phyloP scores from a whole-genome alignment of 2,113 vertebrate genomes.

The Ophthalmolycus amberensis region DNA sequence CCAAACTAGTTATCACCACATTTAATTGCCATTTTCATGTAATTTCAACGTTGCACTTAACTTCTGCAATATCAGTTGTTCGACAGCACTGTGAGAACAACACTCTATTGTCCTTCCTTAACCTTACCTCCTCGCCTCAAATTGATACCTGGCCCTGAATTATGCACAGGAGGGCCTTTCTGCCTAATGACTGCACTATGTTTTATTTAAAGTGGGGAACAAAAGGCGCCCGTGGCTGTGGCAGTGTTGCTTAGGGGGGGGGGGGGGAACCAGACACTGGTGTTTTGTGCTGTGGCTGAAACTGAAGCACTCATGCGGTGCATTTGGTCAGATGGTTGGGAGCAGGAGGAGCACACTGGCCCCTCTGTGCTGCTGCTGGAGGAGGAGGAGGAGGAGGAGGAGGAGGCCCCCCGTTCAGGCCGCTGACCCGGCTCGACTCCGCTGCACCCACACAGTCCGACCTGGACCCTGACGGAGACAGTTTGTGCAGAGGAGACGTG shows the following conservation, averaged over 20 bases:
- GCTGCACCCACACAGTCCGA: constrained; percentile 35
- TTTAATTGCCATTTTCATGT: constrained; percentile 14
- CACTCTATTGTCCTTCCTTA: constrained; percentile 2
- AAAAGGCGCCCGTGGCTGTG: constrained; percentile 58
- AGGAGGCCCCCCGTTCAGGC: not conserved
- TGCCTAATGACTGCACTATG: constrained; percentile 71
- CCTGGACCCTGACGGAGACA: not conserved
- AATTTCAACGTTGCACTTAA: not conserved
- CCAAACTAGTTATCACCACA: constrained; percentile 41
- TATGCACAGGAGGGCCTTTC: constrained; percentile 74
- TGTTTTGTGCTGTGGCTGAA: constrained; percentile 79
- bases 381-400: constrained; percentile 6
- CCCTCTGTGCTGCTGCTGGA: constrained; percentile 54
- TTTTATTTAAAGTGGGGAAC: constrained; percentile 82
- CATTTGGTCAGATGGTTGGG: constrained; percentile 62
- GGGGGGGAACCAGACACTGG: constrained; percentile 67
- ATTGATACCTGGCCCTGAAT: constrained; percentile 71
- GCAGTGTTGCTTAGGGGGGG: constrained; percentile 42
- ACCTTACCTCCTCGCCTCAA: constrained; percentile 35
- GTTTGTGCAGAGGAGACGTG: not conserved
- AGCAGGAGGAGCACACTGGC: constrained; percentile 64
- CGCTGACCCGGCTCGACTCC: constrained; percentile 13
- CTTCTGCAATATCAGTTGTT: constrained; percentile 12
- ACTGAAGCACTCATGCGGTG: constrained; percentile 71
- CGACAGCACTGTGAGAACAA: constrained; percentile 9